Base-by-base conservation (phyloP, 1,140 invertebrate species). In the Uloborus diversus region DNA sequence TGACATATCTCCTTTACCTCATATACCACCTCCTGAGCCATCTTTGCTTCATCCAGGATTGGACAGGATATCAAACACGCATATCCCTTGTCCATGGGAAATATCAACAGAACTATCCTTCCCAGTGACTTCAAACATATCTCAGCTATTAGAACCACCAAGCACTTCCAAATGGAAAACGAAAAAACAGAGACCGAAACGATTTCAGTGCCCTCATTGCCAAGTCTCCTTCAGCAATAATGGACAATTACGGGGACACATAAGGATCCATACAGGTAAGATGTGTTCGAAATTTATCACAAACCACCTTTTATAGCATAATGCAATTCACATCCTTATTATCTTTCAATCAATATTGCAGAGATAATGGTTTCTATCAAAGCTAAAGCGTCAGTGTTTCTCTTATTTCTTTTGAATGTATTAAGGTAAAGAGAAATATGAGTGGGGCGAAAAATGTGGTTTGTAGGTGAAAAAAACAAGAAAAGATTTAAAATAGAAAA, bases 211-310 rank as follows among this genome's bases (percentile, higher is more conserved):
- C 85, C 93, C 93, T 0, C 92, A 94, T 84, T 97, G 95, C 85
- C 90, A 94, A 75, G 93, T 95, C 0, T 93, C 93, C 0, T 97
- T 97, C 85, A 95, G 94, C 35, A 97, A 97, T 85, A 96, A 96
- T 85, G 95, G 95, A 0, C 95, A 97, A 84, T 88, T 97, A 0
- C 95, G 94, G 85, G 95, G 95, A 71, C 95, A 97, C 84, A 90
- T 96, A 17, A 88, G 95, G 25, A 96, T 96, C 56, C 95, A 97
- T 85, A 96, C 95, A 47, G 95, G 94, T 90, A 86, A 89, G 49
- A n/a, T n/a, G n/a, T n/a, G n/a, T n/a, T 47, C 42, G 42, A n/a
- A n/a, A n/a, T n/a, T n/a, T n/a, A n/a, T n/a, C n/a, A n/a, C n/a
- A n/a, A n/a, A n/a, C n/a, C n/a, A n/a, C n/a, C n/a, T n/a, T n/a